Conservation (phyloP, 2,797 vertebrate genomes). For the Syndactyla subalaris region DNA sequence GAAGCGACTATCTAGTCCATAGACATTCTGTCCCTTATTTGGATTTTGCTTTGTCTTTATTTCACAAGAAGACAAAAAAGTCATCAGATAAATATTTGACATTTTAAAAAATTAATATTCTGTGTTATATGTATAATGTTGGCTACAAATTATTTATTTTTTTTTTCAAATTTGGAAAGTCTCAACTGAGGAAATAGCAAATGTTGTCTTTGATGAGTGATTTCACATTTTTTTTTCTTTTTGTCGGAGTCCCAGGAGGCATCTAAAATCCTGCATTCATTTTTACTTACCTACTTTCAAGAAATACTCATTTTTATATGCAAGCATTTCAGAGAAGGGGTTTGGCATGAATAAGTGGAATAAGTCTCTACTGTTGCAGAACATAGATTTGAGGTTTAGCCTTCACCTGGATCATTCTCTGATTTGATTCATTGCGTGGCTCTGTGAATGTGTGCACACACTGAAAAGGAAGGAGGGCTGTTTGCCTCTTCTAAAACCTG, state of each 20-base stretch:
- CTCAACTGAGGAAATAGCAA: background rate
- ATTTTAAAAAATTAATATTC: background rate
- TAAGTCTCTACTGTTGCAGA: background rate
- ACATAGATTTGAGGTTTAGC: background rate
- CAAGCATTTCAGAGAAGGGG: background rate
- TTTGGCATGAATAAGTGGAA: background rate
- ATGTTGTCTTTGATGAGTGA: background rate
- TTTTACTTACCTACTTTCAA: background rate
- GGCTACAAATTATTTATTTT: rapidly evolving
- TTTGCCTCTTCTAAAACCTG: background rate
- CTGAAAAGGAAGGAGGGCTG: background rate
- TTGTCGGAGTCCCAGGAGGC: background rate
- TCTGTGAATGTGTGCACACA: background rate
- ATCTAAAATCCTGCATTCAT: background rate
- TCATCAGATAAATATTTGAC: background rate
- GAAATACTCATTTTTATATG: background rate
- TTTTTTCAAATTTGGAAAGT: background rate
- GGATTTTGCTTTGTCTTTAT: background rate
- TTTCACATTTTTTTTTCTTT: background rate
- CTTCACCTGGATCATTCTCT: background rate
- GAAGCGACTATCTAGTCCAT: background rate
- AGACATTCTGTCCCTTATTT: background rate
- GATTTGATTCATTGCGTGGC: background rate
- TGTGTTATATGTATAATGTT: background rate
- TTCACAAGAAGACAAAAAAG: background rate